Evolutionary conservation across 2,113 vertebrate genomes (phyloP).

Genomic region (Pseudorasbora parva): DNA sequence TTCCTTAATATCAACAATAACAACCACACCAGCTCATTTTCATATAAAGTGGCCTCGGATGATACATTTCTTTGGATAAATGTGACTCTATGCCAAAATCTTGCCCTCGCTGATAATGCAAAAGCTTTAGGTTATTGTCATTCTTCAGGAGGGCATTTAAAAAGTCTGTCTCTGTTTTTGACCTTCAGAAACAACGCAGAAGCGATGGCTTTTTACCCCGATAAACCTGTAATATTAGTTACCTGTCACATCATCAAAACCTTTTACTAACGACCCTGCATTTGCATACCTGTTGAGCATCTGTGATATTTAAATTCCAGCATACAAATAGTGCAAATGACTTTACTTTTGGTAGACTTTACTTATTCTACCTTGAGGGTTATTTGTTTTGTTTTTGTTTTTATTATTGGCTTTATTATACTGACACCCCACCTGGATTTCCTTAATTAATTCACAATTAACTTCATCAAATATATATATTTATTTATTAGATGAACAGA

Average conservation of each 20-base stretch:
- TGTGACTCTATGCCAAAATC: slow-evolving; percentile 11
- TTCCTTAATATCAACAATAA: slow-evolving; percentile 38
- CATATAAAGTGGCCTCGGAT: slow-evolving; percentile 54
- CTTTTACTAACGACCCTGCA: not conserved
- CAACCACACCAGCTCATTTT: slow-evolving; percentile 48
- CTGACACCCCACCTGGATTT: not conserved
- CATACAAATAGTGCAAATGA: not conserved
- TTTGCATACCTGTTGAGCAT: not conserved
- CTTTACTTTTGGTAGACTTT: not conserved
- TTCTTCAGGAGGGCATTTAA: slow-evolving; percentile 20
- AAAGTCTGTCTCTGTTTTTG: slow-evolving; percentile 23
- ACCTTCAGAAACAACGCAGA: not conserved
- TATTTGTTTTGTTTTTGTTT: not conserved
- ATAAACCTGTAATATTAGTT: not conserved
- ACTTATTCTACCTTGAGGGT: not conserved
- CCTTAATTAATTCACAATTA: not conserved
- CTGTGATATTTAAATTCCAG: not conserved
- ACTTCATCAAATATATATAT: not conserved
- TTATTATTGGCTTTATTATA: not conserved
- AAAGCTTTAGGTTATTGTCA: slow-evolving; percentile 15
- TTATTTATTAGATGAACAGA: not conserved
- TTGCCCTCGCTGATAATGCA: slow-evolving; percentile 21
- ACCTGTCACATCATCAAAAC: not conserved
- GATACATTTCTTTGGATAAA: slow-evolving; percentile 38
- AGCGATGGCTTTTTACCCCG: not conserved